Conservation (phyloP, 2,113 vertebrate genomes). For the Oncorhynchus clarkii region DNA sequence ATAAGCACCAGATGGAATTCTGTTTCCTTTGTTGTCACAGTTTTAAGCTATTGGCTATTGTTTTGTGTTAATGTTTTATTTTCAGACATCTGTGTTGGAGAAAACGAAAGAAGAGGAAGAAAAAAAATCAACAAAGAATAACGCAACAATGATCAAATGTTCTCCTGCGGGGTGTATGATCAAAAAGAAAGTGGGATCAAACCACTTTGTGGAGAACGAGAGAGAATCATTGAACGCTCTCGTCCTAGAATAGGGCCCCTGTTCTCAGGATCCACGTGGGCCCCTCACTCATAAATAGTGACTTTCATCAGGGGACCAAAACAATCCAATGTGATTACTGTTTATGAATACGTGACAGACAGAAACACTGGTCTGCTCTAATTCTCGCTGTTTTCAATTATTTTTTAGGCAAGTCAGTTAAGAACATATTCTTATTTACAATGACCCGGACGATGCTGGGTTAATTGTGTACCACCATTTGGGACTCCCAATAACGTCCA, state of each 20-base stretch:
- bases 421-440: too few relatives aligned
- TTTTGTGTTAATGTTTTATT: constrained; percentile 23
- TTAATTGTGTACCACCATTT: too few relatives aligned
- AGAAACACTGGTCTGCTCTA: too few relatives aligned
- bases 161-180: constrained; percentile 15
- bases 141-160: not conserved
- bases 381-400: too few relatives aligned
- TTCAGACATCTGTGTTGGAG: constrained; percentile 20
- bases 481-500: too few relatives aligned
- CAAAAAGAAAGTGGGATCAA: constrained; percentile 31
- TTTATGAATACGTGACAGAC: too few relatives aligned
- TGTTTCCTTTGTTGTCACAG: constrained; percentile 15
- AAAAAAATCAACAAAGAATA: constrained; percentile 20
- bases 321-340: not conserved
- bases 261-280: constrained; percentile 1
- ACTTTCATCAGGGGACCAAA: not conserved
- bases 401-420: too few relatives aligned
- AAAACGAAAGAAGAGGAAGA: constrained; percentile 13
- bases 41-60: constrained; percentile 8
- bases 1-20: constrained; percentile 25
- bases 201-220: constrained; percentile 5
- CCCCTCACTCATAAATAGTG: not conserved
- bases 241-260: constrained; percentile 1
- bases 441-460: too few relatives aligned
- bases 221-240: not conserved